phyloP scores from a whole-genome alignment of 2,113 vertebrate genomes.

The Microtus pennsylvanicus region DNA sequence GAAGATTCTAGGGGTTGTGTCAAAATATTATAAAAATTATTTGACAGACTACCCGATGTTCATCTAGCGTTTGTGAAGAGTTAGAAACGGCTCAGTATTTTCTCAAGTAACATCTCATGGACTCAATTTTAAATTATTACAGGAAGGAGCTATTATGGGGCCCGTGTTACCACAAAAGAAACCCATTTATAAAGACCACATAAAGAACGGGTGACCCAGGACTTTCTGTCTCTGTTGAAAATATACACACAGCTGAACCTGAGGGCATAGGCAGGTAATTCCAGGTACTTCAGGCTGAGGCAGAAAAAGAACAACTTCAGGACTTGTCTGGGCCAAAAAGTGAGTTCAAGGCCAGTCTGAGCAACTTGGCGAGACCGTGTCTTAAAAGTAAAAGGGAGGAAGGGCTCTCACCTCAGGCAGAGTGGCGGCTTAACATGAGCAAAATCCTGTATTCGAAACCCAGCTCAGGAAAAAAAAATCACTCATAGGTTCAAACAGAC shows the following conservation, averaged over 20 bases:
- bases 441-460: not conserved
- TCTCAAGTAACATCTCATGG: not conserved
- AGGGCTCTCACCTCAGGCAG: not conserved
- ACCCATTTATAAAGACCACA: not conserved
- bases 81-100: not conserved
- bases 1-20: not conserved
- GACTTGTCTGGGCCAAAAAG: not conserved
- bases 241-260: not conserved
- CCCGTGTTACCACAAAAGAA: not conserved
- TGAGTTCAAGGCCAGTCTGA: not conserved
- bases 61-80: not conserved
- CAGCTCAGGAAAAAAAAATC: not conserved
- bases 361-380: not conserved
- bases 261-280: not conserved
- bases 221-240: not conserved
- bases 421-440: too few relatives aligned
- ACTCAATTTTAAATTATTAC: not conserved
- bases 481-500: conserved; percentile 1
- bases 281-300: not conserved
- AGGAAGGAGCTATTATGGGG: not conserved
- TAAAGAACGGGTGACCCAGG: not conserved
- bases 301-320: not conserved
- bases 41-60: not conserved
- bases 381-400: not conserved
- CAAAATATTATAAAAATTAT: conserved; percentile 12